These are phyloP conservation scores for Ciconia maguari DNA, from an alignment of 2,113 vertebrate genomes.

Conservation along the genomic window DNA sequence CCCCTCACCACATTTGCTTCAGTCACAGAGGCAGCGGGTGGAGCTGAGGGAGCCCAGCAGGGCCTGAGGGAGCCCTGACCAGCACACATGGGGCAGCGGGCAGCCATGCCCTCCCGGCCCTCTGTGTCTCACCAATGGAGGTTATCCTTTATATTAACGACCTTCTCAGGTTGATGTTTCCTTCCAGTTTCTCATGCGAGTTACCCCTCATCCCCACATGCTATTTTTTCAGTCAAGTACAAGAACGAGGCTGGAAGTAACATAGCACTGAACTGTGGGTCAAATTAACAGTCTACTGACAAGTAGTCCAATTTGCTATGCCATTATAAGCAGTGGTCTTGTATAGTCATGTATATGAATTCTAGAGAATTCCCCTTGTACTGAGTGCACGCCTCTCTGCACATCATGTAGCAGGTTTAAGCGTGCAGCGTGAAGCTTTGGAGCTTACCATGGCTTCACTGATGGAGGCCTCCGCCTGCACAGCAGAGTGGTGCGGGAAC, in stretches of 20 bases:
- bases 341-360: accelerated
- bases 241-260: not conserved
- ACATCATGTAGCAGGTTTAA: not conserved
- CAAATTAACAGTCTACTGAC: not conserved
- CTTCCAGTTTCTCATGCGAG: not conserved
- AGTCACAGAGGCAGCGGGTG: not conserved
- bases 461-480: not conserved
- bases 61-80: not conserved
- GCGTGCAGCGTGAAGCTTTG: not conserved
- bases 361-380: not conserved
- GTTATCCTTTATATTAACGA: not conserved
- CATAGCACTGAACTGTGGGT: not conserved
- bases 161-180: not conserved
- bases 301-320: not conserved
- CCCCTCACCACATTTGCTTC: not conserved
- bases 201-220: not conserved
- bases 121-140: accelerated
- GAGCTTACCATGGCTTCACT: not conserved
- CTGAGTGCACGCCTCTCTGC: not conserved
- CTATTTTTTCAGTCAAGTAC: not conserved
- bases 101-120: not conserved
- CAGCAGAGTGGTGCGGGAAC: not conserved
- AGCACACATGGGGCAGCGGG: accelerated
- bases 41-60: not conserved
- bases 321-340: not conserved